These are phyloP conservation scores for Cephus runcator DNA, from an alignment of 2,888 invertebrate species.

Conservation along the genomic window DNA sequence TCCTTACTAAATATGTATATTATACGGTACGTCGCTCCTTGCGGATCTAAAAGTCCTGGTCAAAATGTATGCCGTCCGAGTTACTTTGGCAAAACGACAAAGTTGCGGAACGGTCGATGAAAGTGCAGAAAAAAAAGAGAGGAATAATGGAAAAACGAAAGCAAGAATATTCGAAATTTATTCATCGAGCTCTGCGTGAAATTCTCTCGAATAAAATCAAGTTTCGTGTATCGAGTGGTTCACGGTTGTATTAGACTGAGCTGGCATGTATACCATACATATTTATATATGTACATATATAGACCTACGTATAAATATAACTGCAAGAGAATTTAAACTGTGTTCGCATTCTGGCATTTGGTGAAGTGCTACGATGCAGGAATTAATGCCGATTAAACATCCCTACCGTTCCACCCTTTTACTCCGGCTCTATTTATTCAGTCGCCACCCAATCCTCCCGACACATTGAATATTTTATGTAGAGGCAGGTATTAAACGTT, in stretches of 20 bases:
- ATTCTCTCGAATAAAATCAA: not conserved
- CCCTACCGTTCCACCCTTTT: not conserved
- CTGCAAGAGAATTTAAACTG: conserved; percentile 1
- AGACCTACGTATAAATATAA: not conserved
- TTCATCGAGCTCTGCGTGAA: not conserved
- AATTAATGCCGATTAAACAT: conserved; percentile 5
- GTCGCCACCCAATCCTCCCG: not conserved
- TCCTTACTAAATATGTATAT: not conserved
- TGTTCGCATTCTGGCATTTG: not conserved
- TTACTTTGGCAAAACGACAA: not conserved
- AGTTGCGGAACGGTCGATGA: not conserved
- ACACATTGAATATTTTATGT: not conserved
- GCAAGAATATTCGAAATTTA: not conserved
- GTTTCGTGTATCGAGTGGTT: not conserved
- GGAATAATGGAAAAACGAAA: not conserved
- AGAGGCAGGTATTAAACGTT: not conserved
- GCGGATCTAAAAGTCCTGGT: not conserved
- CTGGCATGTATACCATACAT: not conserved
- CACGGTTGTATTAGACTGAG: not conserved
- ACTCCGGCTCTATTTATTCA: not conserved
- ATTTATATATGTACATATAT: not conserved
- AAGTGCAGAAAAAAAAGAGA: not conserved
- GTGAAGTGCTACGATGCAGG: not conserved
- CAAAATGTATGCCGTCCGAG: not conserved
- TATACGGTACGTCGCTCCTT: not conserved